Base-by-base conservation (phyloP, 2,113 vertebrate genomes). In the Leucopsar rothschildi region DNA sequence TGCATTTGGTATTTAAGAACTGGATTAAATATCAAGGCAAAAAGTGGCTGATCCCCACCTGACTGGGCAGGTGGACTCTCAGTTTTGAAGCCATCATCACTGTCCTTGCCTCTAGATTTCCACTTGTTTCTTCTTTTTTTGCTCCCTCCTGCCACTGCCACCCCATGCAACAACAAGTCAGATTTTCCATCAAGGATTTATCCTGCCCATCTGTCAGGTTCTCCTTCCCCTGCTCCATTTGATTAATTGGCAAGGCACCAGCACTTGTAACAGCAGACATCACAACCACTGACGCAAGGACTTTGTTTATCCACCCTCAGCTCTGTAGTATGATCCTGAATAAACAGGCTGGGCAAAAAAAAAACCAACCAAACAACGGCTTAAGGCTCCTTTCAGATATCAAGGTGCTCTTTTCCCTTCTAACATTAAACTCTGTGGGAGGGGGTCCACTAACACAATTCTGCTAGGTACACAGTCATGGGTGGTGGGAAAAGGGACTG, bases 291-390 rank as follows among this genome's bases (percentile, higher is more conserved):
- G 90, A 86, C 0, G 6, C n/a, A 83, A 88, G n/a, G 1, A 2
- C 82, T 91, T 94, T 90, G 71, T 95, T 94, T 93, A 95, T 91
- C 79, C 68, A 52, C 16, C 31, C 47, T 94, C 79, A 66, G 64
- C 35, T 37, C 87, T 59, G 27, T 28, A 72, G 55, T 35, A 25
- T 0, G 9, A 59, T 12, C 33, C 47, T 81, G 88, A 92, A 88
- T 47, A 88, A 95, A 95, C 35, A 75, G 39, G 8, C 1, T 27
- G 37, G 17, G 64, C 33, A 81, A 29, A 91, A 29, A 90, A 9
- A 39, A 92, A 88, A 47, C 2, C 19, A 37, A 37, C 44, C 44
- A 20, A 47, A 27, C 25, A 50, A 52, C 0, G 0, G 29, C 15
- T 47, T 73, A 82, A 83, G 87, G 75, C 6, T 85, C 52, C 28